Evolutionary conservation across 2,888 invertebrate species (phyloP).

Genomic region (Chloromyia formosa): DNA sequence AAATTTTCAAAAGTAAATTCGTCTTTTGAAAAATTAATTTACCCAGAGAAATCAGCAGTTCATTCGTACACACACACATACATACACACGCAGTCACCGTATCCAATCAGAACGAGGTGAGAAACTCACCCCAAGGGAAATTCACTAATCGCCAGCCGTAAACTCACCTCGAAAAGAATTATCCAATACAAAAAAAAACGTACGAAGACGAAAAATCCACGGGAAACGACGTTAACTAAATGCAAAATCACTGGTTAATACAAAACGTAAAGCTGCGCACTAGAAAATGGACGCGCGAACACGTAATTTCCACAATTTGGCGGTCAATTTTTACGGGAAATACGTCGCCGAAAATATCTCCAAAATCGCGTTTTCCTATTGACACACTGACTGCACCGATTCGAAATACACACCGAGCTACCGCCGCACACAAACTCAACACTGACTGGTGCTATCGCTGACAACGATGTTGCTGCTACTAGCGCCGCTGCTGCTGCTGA

Average conservation of each 20-base stretch:
- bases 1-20: too few relatives aligned
- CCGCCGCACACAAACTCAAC: constrained; percentile 14
- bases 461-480: too few relatives aligned
- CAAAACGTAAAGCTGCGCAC: constrained; percentile 26
- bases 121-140: constrained; percentile 17
- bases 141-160: constrained; percentile 9
- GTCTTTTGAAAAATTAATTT: too few relatives aligned
- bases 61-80: too few relatives aligned
- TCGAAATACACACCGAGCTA: neutral
- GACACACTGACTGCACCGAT: constrained; percentile 22
- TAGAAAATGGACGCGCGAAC: constrained; percentile 4
- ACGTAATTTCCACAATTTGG: constrained; percentile 19
- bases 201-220: constrained; percentile 22
- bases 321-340: constrained; percentile 25
- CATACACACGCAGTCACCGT: too few relatives aligned
- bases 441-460: neutral
- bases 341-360: constrained; percentile 27
- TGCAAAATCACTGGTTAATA: constrained; percentile 30
- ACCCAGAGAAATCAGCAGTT: too few relatives aligned
- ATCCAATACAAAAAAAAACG: constrained; percentile 25
- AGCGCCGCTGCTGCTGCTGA: neutral
- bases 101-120: constrained; percentile 7
- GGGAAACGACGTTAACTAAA: constrained; percentile 14
- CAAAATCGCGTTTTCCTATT: constrained; percentile 9
- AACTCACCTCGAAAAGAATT: constrained; percentile 27